These are phyloP conservation scores for Balaeniceps rex DNA, from an alignment of 2,113 vertebrate genomes.

Conservation along the genomic window DNA sequence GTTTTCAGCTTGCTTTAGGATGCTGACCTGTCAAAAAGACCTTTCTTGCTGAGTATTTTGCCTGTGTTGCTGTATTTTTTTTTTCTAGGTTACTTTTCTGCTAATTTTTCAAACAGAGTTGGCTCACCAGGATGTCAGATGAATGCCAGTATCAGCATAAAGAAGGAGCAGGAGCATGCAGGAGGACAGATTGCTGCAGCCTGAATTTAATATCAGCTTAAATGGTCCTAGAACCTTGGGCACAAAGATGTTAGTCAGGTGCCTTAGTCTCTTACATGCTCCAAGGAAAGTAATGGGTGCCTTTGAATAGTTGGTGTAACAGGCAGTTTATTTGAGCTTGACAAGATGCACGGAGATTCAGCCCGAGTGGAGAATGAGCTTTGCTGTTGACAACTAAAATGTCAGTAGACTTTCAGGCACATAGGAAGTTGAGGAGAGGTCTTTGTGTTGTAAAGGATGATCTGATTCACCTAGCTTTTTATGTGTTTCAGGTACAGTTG, in stretches of 20 bases:
- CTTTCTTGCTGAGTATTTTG: neutral
- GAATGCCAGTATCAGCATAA: neutral
- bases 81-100: neutral
- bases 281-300: neutral
- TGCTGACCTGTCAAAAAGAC: neutral
- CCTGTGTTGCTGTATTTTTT: neutral
- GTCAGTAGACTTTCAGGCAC: neutral
- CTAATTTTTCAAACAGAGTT: neutral
- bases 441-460: neutral
- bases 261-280: neutral
- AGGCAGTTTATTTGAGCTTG: neutral
- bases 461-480: neutral
- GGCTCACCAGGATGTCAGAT: neutral
- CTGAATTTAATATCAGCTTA: neutral
- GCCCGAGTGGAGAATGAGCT: neutral
- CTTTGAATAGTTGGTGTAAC: neutral
- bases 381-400: neutral
- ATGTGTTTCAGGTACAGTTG: neutral
- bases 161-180: neutral
- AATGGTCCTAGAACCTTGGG: neutral
- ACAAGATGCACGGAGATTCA: neutral
- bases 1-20: neutral
- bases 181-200: neutral
- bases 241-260: neutral
- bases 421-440: neutral